Evolutionary conservation across 2,797 vertebrate genomes (phyloP), one percentile per base, ranked within the genome.

Genomic region (Eurystomus glaucurus): DNA sequence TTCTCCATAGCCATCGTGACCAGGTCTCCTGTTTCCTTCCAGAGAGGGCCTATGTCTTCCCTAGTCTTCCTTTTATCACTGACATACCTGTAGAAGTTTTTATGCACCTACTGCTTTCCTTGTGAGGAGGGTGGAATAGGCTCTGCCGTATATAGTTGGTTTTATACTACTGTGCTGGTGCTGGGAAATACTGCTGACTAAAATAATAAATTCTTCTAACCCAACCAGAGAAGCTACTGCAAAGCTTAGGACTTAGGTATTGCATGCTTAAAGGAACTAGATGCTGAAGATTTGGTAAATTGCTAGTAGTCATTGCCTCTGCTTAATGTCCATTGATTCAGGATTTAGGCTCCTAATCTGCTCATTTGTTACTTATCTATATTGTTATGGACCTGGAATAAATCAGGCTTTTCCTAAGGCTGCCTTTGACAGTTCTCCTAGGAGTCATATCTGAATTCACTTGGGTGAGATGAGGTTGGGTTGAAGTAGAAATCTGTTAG

Each of bases 101-200:
- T 51, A 2, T 25, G 10, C 29, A 16, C 23, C 29, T 51, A 2
- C 11, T 15, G 28, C 10, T 50, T 72, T 64, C 8, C 31, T 39
- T 19, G 29, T 50, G 29, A 48, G 33, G 35, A 18, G 25, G 20
- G 7, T 70, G 52, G 23, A 61, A 6, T 11, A 25, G 11, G 18
- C 41, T 69, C 31, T 17, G n/a, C 21, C 10, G 9, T 15, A 4
- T 19, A 4, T 22, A 65, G 23, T 7, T 62, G 14, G 13, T 17
- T 75, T 85, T 70, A 16, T 43, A 26, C 25, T 17, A 7, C 23
- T n/a, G 0, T 33, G 7, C 1, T 0, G 10, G 14, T 46, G 26
- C 23, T 43, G 33, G 51, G 58, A 50, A 54, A 10, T 52, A 2
- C 6, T 46, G 21, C 43, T 85, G 14, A 11, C 28, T 77, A 29